Evolutionary conservation across 2,113 vertebrate species (phyloP).

Genomic region (Polyodon spathula): DNA sequence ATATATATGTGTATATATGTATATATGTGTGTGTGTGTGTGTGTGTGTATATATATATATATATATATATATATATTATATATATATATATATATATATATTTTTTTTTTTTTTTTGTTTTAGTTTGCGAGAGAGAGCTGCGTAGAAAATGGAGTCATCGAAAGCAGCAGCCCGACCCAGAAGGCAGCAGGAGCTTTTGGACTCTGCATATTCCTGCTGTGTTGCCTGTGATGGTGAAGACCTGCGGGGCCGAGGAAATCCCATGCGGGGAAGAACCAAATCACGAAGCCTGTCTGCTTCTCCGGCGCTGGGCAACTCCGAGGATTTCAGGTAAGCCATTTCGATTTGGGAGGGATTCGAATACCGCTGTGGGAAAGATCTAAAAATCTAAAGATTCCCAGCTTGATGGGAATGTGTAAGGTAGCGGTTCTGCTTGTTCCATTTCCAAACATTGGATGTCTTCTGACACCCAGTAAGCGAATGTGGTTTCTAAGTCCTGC

Average conservation of each 20-base stretch:
- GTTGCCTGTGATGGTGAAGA: constrained; percentile 60
- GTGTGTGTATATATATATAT: too few relatives aligned
- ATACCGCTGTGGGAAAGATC: too few relatives aligned
- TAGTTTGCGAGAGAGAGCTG: neutral
- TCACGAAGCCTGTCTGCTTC: constrained; percentile 79
- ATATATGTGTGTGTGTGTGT: too few relatives aligned
- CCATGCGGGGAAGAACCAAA: constrained; percentile 60
- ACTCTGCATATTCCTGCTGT: constrained; percentile 56
- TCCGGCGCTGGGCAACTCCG: constrained; percentile 60
- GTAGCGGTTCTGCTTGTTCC: too few relatives aligned
- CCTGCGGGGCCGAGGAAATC: constrained; percentile 37
- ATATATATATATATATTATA: too few relatives aligned
- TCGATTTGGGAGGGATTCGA: too few relatives aligned
- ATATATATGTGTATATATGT: too few relatives aligned
- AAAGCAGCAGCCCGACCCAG: constrained; percentile 32
- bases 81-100: neutral
- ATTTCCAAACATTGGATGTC: too few relatives aligned
- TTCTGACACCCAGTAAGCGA: too few relatives aligned
- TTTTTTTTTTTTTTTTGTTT: neutral
- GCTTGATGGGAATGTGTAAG: too few relatives aligned
- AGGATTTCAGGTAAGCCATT: constrained; percentile 81
- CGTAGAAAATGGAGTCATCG: constrained; percentile 42
- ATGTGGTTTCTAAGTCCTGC: too few relatives aligned
- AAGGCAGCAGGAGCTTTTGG: constrained; percentile 43
- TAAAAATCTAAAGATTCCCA: too few relatives aligned